Evolutionary conservation across 2,888 invertebrate species (phyloP).

Genomic region (Augochlorella aurata): DNA sequence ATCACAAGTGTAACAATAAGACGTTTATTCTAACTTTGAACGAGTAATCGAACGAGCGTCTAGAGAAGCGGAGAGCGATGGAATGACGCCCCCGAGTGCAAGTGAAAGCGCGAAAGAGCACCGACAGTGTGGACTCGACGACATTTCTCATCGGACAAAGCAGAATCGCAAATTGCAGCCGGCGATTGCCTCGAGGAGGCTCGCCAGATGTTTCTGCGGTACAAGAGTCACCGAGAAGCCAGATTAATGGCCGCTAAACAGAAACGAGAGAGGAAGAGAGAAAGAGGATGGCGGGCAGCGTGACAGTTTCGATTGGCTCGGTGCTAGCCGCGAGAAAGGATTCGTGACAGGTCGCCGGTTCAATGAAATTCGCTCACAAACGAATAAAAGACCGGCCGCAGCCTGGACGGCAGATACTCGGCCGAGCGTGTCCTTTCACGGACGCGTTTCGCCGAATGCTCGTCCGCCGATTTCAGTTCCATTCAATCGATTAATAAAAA

Average conservation of each 20-base stretch:
- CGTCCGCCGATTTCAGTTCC: slow-evolving; percentile 17
- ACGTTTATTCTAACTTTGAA: no score
- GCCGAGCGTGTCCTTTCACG: slow-evolving; percentile 27
- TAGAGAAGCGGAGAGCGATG: background rate
- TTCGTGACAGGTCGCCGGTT: slow-evolving; percentile 35
- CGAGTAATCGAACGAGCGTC: no score
- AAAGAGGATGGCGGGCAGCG: background rate
- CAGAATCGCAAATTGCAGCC: slow-evolving; percentile 2
- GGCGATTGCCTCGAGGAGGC: background rate
- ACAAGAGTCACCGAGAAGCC: slow-evolving; percentile 28
- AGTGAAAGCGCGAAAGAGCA: background rate
- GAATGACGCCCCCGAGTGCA: background rate
- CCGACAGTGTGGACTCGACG: background rate
- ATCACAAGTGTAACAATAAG: no score
- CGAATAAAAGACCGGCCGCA: slow-evolving; percentile 40
- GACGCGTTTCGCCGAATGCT: slow-evolving; percentile 20
- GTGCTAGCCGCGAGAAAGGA: slow-evolving; percentile 14
- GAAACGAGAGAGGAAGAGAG: background rate
- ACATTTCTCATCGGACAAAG: background rate
- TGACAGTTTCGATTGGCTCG: slow-evolving; percentile 22
- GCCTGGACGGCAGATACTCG: slow-evolving; percentile 17
- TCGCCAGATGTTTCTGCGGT: background rate
- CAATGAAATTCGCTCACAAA: slow-evolving; percentile 63
- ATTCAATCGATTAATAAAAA: slow-evolving; percentile 52
- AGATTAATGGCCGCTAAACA: slow-evolving; percentile 35